Evolutionary conservation across 2,113 vertebrate genomes (phyloP).

Genomic region (Ranitomeya imitator): DNA sequence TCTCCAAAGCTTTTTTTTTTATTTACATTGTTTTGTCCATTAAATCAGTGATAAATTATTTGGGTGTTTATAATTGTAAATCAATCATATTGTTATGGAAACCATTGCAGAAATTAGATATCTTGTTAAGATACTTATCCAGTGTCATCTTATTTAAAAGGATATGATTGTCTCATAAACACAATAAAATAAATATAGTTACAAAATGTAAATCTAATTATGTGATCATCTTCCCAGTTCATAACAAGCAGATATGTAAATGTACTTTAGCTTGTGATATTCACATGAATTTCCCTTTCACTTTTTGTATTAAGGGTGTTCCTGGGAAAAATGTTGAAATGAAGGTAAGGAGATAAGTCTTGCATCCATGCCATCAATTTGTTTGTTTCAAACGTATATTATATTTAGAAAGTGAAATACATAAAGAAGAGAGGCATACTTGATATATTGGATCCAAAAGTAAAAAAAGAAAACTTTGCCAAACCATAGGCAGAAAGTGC

Average conservation of each 20-base stretch:
- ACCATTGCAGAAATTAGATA: background rate
- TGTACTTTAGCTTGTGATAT: background rate
- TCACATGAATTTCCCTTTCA: background rate
- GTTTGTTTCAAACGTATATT: constrained; percentile 27
- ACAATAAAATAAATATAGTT: background rate
- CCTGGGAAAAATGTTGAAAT: constrained; percentile 65
- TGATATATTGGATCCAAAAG: no score
- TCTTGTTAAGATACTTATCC: background rate
- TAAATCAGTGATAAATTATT: background rate
- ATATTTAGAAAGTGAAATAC: no score
- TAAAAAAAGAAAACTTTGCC: no score
- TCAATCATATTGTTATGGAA: background rate
- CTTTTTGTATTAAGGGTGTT: constrained; percentile 61
- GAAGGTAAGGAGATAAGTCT: constrained; percentile 62
- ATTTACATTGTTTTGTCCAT: no score
- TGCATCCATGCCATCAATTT: background rate
- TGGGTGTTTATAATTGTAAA: background rate
- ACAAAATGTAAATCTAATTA: background rate
- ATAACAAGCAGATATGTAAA: background rate
- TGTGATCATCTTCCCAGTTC: background rate
- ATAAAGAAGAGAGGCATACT: no score
- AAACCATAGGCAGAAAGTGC: no score
- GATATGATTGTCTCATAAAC: background rate
- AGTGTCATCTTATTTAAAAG: background rate
- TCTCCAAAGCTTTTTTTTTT: no score